A percentile compares a stretch with the other conserved stretches of the same genome.
phyloP scores from a whole-genome alignment of 2,113 vertebrate genomes.

The Sturnus vulgaris region DNA sequence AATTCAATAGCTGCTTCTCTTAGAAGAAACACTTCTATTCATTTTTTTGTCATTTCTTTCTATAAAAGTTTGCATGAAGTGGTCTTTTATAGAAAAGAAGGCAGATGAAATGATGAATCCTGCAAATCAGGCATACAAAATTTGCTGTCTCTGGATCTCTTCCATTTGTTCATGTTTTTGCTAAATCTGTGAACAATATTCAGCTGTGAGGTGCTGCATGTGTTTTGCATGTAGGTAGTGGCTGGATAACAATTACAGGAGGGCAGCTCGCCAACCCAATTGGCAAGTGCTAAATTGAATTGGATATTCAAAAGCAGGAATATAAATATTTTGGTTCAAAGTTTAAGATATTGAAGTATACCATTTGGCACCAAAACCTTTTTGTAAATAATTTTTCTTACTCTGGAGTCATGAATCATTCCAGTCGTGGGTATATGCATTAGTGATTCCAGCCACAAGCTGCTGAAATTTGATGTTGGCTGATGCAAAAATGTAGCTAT shows the following conservation, averaged over 20 bases:
- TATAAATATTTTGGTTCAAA: slow-evolving; percentile 47
- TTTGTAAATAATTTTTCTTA: background rate
- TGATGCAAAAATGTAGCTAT: slow-evolving; percentile 8
- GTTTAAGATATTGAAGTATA: slow-evolving; percentile 9
- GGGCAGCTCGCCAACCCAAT: background rate
- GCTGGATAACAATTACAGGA: background rate
- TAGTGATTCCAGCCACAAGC: background rate
- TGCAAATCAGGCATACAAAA: background rate
- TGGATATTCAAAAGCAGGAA: background rate
- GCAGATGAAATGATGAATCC: background rate
- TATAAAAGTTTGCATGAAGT: background rate
- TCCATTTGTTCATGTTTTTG: background rate
- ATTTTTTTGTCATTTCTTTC: background rate
- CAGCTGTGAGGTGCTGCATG: background rate
- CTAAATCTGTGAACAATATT: background rate
- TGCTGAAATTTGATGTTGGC: background rate
- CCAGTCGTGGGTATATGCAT: background rate
- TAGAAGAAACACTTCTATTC: background rate
- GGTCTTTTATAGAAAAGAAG: background rate
- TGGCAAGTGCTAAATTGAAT: background rate
- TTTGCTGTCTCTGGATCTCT: background rate
- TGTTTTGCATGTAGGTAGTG: background rate
- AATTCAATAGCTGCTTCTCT: background rate
- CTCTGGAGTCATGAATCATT: slow-evolving; percentile 2
- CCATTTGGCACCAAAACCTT: background rate